Base-by-base conservation (phyloP, 2,888 invertebrate genomes). In the Melitaea athalia region DNA sequence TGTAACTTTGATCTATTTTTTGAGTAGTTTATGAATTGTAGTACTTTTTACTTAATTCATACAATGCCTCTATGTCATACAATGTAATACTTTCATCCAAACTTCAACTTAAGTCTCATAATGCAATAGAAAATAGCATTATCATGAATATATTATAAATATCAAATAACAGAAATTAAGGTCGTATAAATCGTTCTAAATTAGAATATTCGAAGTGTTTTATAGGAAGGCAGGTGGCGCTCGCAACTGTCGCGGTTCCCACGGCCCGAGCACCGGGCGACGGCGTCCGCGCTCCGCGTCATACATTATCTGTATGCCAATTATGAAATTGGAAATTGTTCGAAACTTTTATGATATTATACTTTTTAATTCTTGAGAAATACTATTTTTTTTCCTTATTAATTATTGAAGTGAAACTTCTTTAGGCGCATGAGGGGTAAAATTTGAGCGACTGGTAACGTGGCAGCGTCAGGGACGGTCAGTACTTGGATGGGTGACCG, bases 201-300 rank as follows among this genome's bases (percentile, higher is more conserved):
- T 88, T 89, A 86, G 84, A 87, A 89, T 87, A 87, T 88, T 84
- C 81, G 86, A 85, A 86, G 88, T 90, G 89, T 90, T 71, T 89
- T 85, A 82, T 84, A 82, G 80, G 84, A 85, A 86, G 89, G 90
- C 90, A 90, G 88, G 90, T 86, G 80, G 79, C 74, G 74, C 71
- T 79, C 82, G 85, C 91, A 91, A 91, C 91, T 91, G 91, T 89
- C 90, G 88, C 81, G 77, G 82, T 92, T 92, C 92, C 91, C 92
- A 92, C 92, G 92, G 84, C 82, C 79, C 82, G 82, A 79, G 82
- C 91, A 90, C 91, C 91, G 88, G 45, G 10, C 45, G 45, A 38
- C 38, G 91, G 81, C 87, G 80, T 79, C 79, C 78, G 77, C 78
- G 79, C 53, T 38, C 38, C 45, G 45, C 80, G 78, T 80, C 75